Conservation (phyloP, 2,888 invertebrate genomes). For the Meteorus cinctellus region DNA sequence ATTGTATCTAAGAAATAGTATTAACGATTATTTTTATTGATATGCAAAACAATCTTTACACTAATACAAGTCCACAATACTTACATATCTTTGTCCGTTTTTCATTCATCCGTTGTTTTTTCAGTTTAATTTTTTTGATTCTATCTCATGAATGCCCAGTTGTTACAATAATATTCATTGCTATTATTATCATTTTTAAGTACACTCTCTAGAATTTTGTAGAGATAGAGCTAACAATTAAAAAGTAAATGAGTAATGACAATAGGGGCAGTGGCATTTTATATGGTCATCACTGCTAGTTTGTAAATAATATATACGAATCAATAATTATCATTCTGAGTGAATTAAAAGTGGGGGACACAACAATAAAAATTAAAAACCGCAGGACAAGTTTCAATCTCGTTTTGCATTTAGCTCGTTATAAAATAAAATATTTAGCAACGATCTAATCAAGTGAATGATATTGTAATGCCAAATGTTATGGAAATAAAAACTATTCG, state of each 20-base stretch:
- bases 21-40: slow-evolving; percentile 18
- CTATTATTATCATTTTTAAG: not conserved
- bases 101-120: not conserved
- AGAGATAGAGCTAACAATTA: not conserved
- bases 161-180: not conserved
- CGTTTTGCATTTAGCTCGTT: not conserved
- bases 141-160: not conserved
- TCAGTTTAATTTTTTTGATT: not conserved
- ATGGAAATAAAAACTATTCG: slow-evolving; percentile 50
- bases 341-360: not conserved
- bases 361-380: not conserved
- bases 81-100: slow-evolving; percentile 14
- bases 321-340: not conserved
- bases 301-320: slow-evolving; percentile 20
- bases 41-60: slow-evolving; percentile 16
- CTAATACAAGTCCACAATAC: not conserved
- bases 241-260: not conserved
- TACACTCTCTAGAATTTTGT: slow-evolving; percentile 4
- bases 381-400: slow-evolving; percentile 1
- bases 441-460: slow-evolving; percentile 41
- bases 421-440: slow-evolving; percentile 40
- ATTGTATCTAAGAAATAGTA: not conserved
- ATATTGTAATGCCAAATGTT: slow-evolving; percentile 51
- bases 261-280: slow-evolving; percentile 14
- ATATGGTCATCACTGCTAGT: slow-evolving; percentile 6